phyloP scores from a whole-genome alignment of 2,797 vertebrate species.

The Notolabrus celidotus region DNA sequence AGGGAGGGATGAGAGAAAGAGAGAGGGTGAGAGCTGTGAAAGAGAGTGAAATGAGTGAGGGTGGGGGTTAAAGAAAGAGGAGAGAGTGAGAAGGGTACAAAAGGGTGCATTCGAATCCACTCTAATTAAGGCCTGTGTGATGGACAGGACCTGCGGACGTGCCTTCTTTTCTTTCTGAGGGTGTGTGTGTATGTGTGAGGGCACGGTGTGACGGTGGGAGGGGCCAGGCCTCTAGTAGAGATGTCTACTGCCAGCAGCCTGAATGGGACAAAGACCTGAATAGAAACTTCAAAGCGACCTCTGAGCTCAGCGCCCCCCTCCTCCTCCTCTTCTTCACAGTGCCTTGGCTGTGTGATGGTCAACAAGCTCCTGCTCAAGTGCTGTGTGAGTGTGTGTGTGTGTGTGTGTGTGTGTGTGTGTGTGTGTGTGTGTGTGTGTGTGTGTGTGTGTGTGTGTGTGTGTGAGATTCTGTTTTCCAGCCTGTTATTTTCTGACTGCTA shows the following conservation, averaged over 20 bases:
- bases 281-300: constrained; percentile 87
- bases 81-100: constrained; percentile 82
- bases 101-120: constrained; percentile 82
- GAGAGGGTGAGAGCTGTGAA: constrained; percentile 65
- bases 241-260: constrained; percentile 84
- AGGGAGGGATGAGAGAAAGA: constrained; percentile 59
- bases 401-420: constrained; percentile 58
- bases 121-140: constrained; percentile 85
- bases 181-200: constrained; percentile 49
- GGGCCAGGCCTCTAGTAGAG: constrained; percentile 76
- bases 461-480: constrained; percentile 60
- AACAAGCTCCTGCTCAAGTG: constrained; percentile 77
- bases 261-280: constrained; percentile 87
- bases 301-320: constrained; percentile 59
- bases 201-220: constrained; percentile 72
- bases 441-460: constrained; percentile 51
- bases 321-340: constrained; percentile 53
- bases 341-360: constrained; percentile 75
- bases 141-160: constrained; percentile 85
- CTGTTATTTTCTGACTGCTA: constrained; percentile 74
- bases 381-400: constrained; percentile 50
- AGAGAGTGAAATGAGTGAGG: constrained; percentile 70
- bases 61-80: constrained; percentile 73
- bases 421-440: constrained; percentile 58
- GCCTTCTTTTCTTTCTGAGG: constrained; percentile 74